Conservation (phyloP, 2,888 invertebrate genomes). For the Tenthredo distinguenda region DNA sequence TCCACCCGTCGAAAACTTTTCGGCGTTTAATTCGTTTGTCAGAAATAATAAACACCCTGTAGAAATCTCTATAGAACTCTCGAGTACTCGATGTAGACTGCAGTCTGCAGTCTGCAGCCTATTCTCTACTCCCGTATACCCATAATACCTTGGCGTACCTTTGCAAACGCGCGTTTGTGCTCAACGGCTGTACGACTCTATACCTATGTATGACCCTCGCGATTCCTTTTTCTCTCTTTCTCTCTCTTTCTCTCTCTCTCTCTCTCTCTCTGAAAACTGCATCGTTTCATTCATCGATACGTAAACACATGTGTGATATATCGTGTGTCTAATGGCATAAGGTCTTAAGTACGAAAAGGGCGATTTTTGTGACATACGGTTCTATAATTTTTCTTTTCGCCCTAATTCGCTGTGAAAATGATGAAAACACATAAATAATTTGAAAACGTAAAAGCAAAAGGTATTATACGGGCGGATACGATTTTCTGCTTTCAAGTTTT, state of each 20-base stretch:
- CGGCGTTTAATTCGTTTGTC: background rate
- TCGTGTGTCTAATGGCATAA: background rate
- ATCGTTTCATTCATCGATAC: background rate
- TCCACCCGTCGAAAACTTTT: background rate
- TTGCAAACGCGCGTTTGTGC: constrained; percentile 3
- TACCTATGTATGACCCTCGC: background rate
- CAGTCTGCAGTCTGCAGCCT: constrained; percentile 23
- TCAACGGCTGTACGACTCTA: constrained; percentile 17
- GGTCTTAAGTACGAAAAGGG: no score
- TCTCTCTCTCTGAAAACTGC: background rate
- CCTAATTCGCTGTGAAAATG: no score
- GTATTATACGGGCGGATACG: no score
- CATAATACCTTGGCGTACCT: constrained; percentile 37
- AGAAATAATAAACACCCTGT: constrained; percentile 11
- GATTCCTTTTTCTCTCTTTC: background rate
- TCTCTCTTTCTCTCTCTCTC: background rate
- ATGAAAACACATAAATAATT: no score
- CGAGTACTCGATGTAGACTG: constrained; percentile 23
- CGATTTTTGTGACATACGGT: no score
- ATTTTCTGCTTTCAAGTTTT: no score
- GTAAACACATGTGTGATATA: background rate
- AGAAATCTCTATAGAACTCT: background rate
- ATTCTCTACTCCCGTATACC: constrained; percentile 4
- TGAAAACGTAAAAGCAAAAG: no score
- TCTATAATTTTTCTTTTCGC: no score